phyloP scores from a whole-genome alignment of 1,140 invertebrate species.

The Himalopsyche phryganea region DNA sequence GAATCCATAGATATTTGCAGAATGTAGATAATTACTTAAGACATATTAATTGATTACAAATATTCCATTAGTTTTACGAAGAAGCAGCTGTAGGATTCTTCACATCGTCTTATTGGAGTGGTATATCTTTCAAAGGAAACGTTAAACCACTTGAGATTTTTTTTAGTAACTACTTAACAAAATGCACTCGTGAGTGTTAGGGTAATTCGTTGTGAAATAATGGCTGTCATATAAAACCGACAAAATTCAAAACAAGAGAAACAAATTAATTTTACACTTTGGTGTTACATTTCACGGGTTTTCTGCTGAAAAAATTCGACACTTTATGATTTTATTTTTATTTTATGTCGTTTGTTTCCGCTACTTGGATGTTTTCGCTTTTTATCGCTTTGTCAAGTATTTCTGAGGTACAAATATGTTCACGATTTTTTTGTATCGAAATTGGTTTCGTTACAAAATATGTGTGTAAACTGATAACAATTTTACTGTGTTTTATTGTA shows the following conservation, averaged over 20 bases:
- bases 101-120: background rate
- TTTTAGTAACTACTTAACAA: background rate
- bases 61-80: no score
- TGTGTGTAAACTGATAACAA: no score
- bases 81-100: background rate
- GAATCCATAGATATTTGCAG: no score
- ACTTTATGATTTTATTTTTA: constrained; percentile 3
- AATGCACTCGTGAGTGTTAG: background rate
- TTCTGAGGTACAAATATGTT: no score
- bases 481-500: no score
- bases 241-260: constrained; percentile 27
- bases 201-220: constrained; percentile 1
- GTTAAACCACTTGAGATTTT: constrained; percentile 27
- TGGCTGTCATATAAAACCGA: constrained; percentile 8
- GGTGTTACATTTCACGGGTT: constrained; percentile 16
- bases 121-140: constrained; percentile 6
- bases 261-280: constrained; percentile 30
- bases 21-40: no score
- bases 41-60: no score
- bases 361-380: background rate
- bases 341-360: constrained; percentile 30
- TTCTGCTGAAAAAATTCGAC: constrained; percentile 4
- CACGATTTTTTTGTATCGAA: no score
- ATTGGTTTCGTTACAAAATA: no score
- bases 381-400: no score